phyloP scores from a whole-genome alignment of 2,888 invertebrate species.

The Candidula unifasciata region DNA sequence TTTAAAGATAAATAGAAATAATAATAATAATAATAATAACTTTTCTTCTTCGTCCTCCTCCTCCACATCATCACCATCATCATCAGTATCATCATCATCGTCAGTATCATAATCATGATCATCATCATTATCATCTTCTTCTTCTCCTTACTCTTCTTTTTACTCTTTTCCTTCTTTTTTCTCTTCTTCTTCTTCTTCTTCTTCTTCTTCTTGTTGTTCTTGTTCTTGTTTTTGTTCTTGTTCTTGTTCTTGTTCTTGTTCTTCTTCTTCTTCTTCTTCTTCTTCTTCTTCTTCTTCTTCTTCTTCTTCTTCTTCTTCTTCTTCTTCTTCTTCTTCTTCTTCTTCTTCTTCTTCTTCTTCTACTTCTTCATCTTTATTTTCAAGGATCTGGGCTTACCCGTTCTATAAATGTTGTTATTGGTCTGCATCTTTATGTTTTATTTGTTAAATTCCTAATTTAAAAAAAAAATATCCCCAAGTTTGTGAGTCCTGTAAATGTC shows the following conservation, averaged over 20 bases:
- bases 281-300: constrained; percentile 22
- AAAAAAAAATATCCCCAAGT: too few relatives aligned
- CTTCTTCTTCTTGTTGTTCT: not conserved
- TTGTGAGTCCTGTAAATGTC: too few relatives aligned
- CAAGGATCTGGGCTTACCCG: not conserved
- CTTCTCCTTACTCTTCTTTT: not conserved
- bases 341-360: constrained; percentile 15
- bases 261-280: not conserved
- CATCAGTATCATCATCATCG: not conserved
- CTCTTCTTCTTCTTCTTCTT: not conserved
- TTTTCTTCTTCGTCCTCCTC: not conserved
- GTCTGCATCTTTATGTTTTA: too few relatives aligned
- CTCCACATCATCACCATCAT: not conserved
- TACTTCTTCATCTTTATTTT: not conserved
- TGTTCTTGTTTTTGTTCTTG: not conserved
- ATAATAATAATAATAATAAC: too few relatives aligned
- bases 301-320: constrained; percentile 25
- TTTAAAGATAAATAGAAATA: not conserved
- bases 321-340: constrained; percentile 16
- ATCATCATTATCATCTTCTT: not conserved
- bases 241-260: not conserved
- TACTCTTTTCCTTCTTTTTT: not conserved
- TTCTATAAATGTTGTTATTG: too few relatives aligned
- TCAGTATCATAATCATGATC: not conserved
- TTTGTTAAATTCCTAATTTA: too few relatives aligned